phyloP scores from a whole-genome alignment of 2,888 invertebrate species.

The Muschampia plurimacula region DNA sequence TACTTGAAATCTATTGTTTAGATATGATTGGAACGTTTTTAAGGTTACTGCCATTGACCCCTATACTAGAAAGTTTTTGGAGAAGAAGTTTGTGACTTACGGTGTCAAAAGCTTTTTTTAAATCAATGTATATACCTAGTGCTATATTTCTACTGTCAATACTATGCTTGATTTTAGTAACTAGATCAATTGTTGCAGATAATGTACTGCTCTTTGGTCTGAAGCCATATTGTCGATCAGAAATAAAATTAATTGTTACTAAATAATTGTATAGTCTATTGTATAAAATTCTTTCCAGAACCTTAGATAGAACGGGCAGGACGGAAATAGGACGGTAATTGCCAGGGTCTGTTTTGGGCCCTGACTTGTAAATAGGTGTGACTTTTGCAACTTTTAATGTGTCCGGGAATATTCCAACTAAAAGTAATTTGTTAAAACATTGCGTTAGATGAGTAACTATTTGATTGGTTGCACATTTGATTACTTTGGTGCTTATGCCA shows the following conservation, averaged over 20 bases:
- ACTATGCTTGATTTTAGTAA: constrained; percentile 13
- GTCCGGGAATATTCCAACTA: neutral
- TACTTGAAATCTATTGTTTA: constrained; percentile 33
- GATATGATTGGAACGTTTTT: constrained; percentile 28
- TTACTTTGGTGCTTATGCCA: neutral
- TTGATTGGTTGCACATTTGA: neutral
- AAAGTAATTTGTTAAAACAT: neutral
- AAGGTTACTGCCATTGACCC: neutral
- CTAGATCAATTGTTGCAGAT: neutral
- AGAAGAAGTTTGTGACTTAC: neutral
- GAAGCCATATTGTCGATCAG: constrained; percentile 26
- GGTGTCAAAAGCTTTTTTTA: too few relatives aligned
- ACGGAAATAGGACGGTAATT: constrained; percentile 42
- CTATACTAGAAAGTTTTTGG: neutral
- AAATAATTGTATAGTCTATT: constrained; percentile 23
- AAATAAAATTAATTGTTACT: constrained; percentile 22
- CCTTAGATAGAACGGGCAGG: constrained; percentile 37
- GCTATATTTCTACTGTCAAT: neutral
- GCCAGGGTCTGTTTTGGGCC: constrained; percentile 15
- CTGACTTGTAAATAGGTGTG: neutral
- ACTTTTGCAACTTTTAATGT: neutral
- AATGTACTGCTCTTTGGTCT: constrained; percentile 27
- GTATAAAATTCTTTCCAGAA: constrained; percentile 38
- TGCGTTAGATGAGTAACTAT: neutral
- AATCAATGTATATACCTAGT: too few relatives aligned